Evolutionary conservation across 2,888 invertebrate species (phyloP).

Genomic region (Callyntrura guangdongensis): DNA sequence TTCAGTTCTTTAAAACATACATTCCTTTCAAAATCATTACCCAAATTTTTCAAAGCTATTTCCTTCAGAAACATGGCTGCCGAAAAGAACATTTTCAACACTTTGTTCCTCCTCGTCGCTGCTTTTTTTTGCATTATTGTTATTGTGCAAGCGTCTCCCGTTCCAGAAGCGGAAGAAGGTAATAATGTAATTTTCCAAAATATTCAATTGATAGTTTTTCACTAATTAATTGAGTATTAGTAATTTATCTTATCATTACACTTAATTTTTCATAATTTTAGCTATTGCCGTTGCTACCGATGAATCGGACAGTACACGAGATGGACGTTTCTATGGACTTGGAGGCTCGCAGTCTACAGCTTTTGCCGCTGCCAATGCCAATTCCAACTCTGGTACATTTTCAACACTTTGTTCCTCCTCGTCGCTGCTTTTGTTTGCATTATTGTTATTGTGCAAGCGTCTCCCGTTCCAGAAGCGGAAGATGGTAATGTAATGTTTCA

Average conservation of each 20-base stretch:
- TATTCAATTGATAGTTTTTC: background rate
- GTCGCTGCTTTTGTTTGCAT: background rate
- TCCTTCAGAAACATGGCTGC: background rate
- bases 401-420: background rate
- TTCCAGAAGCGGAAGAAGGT: background rate
- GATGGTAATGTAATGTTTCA: too few species aligned
- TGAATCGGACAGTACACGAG: background rate
- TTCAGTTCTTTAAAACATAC: too few species aligned
- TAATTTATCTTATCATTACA: too few species aligned
- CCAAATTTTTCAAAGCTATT: too few species aligned
- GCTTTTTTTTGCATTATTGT: background rate
- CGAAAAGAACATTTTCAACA: constrained; percentile 11
- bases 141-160: background rate
- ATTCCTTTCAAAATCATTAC: too few species aligned
- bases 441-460: background rate
- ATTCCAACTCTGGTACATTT: too few species aligned
- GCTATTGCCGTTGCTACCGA: background rate
- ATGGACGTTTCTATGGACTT: background rate
- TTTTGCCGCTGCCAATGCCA: background rate
- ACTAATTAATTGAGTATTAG: background rate
- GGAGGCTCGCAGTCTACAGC: background rate
- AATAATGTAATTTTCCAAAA: background rate
- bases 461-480: background rate
- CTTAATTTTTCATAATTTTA: too few species aligned
- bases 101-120: background rate